Percentiles rank a stretch among this genome's conserved stretches.
phyloP scores from a whole-genome alignment of 1,140 invertebrate genomes.

The Ceratina calcarata region DNA sequence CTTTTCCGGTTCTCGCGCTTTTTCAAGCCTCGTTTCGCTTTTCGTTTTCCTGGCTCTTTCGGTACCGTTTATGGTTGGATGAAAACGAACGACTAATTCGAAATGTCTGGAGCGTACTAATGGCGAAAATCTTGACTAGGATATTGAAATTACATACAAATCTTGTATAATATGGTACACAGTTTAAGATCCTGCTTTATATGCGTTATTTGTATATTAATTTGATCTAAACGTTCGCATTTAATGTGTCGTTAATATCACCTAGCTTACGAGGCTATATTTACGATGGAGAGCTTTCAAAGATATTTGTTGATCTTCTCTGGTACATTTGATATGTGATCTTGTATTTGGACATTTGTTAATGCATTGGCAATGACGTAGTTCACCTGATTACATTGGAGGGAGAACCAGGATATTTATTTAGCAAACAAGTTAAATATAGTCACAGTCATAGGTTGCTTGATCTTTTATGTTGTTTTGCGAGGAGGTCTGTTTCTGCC shows the following conservation, averaged over 20 bases:
- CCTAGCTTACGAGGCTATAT: too few relatives aligned
- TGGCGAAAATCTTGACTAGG: too few relatives aligned
- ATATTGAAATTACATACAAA: too few relatives aligned
- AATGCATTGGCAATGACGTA: slow-evolving; percentile 6
- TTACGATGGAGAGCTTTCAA: neutral
- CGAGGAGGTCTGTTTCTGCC: neutral
- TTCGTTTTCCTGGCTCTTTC: neutral
- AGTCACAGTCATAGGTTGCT: slow-evolving; percentile 2
- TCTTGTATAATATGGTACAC: too few relatives aligned
- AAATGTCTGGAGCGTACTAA: neutral
- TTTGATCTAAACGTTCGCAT: too few relatives aligned
- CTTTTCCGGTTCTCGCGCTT: neutral
- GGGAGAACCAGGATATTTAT: slow-evolving; percentile 11
- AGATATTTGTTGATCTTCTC: slow-evolving; percentile 8
- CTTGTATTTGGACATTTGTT: neutral
- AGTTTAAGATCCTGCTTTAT: too few relatives aligned
- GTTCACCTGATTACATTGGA: slow-evolving; percentile 17
- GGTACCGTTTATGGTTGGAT: neutral
- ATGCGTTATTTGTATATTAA: too few relatives aligned
- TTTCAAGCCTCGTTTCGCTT: neutral
- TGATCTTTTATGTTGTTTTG: slow-evolving; percentile 25
- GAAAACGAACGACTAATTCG: neutral
- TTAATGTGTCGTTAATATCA: too few relatives aligned
- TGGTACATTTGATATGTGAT: neutral
- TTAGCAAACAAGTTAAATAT: slow-evolving; percentile 31